Conservation (phyloP, 2,797 vertebrate genomes). For the Ptychobarbus kaznakovi region DNA sequence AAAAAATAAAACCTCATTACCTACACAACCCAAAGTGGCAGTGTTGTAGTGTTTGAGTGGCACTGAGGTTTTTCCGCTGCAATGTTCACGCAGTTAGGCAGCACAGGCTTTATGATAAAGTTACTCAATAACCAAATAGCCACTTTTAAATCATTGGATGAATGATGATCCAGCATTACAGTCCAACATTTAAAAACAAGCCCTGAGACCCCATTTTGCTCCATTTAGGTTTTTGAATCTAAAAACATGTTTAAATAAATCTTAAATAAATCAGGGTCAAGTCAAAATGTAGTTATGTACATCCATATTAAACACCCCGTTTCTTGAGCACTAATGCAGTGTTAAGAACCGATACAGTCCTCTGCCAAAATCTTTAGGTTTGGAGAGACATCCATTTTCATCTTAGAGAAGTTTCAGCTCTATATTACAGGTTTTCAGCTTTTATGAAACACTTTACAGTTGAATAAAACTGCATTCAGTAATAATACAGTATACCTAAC, state of each 20-base stretch:
- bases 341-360: neutral
- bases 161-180: neutral
- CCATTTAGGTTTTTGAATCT: neutral
- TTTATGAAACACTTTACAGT: neutral
- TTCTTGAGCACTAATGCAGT: neutral
- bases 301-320: conserved; percentile 6
- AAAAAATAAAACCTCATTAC: neutral
- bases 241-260: neutral
- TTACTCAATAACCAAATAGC: neutral
- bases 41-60: neutral
- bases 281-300: neutral
- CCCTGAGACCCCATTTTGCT: neutral
- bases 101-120: neutral
- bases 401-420: neutral
- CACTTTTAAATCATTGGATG: neutral
- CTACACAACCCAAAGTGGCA: neutral
- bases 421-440: neutral
- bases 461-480: neutral
- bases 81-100: neutral
- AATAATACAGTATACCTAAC: neutral
- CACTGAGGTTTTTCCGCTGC: neutral
- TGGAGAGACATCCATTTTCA: neutral
- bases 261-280: neutral
- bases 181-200: neutral
- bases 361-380: neutral